These are phyloP conservation scores for Catocala fraxini DNA, from an alignment of 2,888 invertebrate species.

Conservation along the genomic window DNA sequence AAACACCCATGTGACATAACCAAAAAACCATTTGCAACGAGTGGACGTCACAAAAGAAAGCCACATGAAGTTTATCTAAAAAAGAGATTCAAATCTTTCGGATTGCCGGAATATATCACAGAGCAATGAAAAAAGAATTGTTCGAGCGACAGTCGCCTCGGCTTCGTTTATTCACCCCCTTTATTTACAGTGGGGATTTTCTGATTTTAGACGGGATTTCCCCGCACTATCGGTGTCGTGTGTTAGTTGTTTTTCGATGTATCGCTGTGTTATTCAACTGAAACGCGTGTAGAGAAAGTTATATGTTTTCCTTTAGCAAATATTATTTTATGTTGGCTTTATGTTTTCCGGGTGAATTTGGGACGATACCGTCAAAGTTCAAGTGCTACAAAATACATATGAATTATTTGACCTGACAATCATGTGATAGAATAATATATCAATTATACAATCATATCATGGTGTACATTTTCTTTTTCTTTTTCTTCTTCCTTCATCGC, in stretches of 20 bases:
- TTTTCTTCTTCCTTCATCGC: no score
- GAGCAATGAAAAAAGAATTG: slow-evolving; percentile 72
- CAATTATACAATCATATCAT: no score
- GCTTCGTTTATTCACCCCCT: slow-evolving; percentile 75
- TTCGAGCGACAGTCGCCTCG: slow-evolving; percentile 53
- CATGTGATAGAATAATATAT: no score
- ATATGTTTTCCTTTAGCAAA: slow-evolving; percentile 18
- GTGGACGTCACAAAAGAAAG: background rate
- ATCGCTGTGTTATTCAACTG: slow-evolving; percentile 23
- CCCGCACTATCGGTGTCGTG: slow-evolving; percentile 61
- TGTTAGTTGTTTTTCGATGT: slow-evolving; percentile 48
- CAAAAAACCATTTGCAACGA: background rate
- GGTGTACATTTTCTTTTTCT: no score
- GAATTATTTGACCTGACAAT: no score
- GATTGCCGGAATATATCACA: slow-evolving; percentile 69
- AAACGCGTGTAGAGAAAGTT: slow-evolving; percentile 12
- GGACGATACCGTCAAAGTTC: background rate
- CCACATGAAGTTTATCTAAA: slow-evolving; percentile 34
- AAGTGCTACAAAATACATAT: no score
- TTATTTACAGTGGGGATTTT: slow-evolving; percentile 75
- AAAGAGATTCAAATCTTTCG: slow-evolving; percentile 48
- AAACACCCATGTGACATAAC: background rate
- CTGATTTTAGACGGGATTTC: slow-evolving; percentile 74
- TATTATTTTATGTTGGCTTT: slow-evolving; percentile 5
- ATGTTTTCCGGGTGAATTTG: background rate